Base-by-base conservation (phyloP, 2,113 vertebrate species). In the Actinemys pallida region DNA sequence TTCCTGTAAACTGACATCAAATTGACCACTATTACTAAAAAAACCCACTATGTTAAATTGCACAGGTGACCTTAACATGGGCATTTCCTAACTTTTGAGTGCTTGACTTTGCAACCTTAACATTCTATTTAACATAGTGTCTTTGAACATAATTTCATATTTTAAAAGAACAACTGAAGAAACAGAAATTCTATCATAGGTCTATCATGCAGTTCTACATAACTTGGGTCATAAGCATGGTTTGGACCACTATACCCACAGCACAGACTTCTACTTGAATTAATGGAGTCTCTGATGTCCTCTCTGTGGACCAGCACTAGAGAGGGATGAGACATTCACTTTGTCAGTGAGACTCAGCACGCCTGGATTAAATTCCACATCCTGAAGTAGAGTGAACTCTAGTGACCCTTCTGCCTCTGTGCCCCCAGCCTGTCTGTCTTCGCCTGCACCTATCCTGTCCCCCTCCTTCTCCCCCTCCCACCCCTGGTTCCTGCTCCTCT, bases 31-130 rank as follows among this genome's bases (percentile, higher is more conserved):
- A 84, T 91, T 76, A 39, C 7, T 76, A 5, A 87, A 87, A 72
- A 91, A 86, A 3, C 6, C 20, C 2, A 54, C 88, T 90, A 27
- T 13, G 79, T 76, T 19, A 89, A 87, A 24, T 20, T n/a, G 92
- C n/a, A 6, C 75, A 16, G 24, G 42, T 13, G 16, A 59, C 13
- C 24, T 5, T 45, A 47, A 83, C 84, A 78, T 62, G 75, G 82
- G 2, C 11, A 11, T 86, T 84, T 92, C 81, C 45, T 72, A 84
- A n/a, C 47, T 88, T 92, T 31, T 62, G 52, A 91, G 29, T 80
- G 76, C 49, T 9, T 90, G 62, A 72, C 69, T 93, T n/a, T 92
- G 85, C 84, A 92, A 29, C 75, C 27, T 86, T 84, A 16, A 8
- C 3, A 10, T 13, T 45, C 24, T 75, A 39, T 81, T 92, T 13